A percentile compares a stretch with the other conserved stretches of the same genome.
These are phyloP conservation scores for Lucilia cuprina DNA, from an alignment of 1,140 invertebrate species.

Conservation along the genomic window DNA sequence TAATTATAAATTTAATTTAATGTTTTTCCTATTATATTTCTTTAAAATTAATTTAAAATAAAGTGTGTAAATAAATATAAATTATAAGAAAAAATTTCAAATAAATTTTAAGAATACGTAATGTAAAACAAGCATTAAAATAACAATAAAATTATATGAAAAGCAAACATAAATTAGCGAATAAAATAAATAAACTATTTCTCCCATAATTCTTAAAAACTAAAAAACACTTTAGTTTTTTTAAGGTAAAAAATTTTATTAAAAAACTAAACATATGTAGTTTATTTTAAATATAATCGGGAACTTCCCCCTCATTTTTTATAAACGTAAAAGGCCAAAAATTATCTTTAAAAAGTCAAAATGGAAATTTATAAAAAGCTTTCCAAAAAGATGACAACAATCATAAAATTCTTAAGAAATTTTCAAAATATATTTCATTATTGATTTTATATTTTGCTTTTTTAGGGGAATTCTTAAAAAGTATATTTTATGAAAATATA, in stretches of 20 bases:
- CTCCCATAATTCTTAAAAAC: not conserved
- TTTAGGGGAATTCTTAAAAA: not conserved
- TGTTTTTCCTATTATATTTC: not conserved
- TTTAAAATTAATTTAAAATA: not conserved
- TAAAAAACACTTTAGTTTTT: not conserved
- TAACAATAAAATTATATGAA: not conserved
- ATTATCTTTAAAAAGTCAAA: not conserved
- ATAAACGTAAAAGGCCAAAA: too few relatives aligned
- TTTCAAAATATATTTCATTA: not conserved
- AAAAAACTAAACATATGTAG: not conserved
- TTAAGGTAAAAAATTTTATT: not conserved
- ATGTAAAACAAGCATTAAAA: conserved; percentile 10
- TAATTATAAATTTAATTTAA: not conserved
- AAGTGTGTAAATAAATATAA: conserved; percentile 4
- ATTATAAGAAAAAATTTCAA: not conserved
- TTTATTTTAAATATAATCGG: not conserved
- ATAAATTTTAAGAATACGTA: not conserved
- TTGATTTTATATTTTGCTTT: not conserved
- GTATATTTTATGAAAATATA: not conserved
- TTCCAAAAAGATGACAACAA: not conserved
- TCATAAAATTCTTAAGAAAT: not conserved
- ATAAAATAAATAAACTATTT: not conserved
- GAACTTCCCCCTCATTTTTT: not conserved
- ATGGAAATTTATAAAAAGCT: too few relatives aligned
- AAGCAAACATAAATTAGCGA: conserved; percentile 13